Evolutionary conservation across 2,113 vertebrate species (phyloP).

Genomic region (Oryzias melastigma): DNA sequence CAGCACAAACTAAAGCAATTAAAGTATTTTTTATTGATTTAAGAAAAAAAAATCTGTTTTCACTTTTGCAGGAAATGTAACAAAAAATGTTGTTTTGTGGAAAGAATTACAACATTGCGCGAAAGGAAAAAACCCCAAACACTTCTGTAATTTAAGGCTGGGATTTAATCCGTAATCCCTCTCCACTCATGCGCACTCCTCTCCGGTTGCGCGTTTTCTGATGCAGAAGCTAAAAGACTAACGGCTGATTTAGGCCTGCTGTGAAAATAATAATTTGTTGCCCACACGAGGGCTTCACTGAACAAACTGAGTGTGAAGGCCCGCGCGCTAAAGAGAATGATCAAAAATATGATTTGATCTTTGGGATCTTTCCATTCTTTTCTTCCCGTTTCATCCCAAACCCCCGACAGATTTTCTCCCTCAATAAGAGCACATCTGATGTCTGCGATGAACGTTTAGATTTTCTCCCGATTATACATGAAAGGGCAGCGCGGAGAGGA

Average conservation of each 20-base stretch:
- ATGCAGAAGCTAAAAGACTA: slow-evolving; percentile 29
- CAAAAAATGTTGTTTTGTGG: no score
- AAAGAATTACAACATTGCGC: no score
- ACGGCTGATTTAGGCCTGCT: slow-evolving; percentile 34
- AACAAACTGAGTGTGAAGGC: slow-evolving; percentile 11
- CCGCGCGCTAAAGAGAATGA: slow-evolving; percentile 10
- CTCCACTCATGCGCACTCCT: slow-evolving; percentile 33
- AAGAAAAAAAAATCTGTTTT: no score
- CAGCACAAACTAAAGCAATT: no score
- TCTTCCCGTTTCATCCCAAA: slow-evolving; percentile 20
- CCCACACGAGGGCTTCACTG: background rate
- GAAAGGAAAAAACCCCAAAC: slow-evolving; percentile 17
- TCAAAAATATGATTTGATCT: slow-evolving; percentile 32
- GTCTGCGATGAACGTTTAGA: slow-evolving; percentile 62
- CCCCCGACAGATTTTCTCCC: slow-evolving; percentile 39
- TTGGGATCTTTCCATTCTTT: slow-evolving; percentile 22
- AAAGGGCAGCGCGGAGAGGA: slow-evolving; percentile 46
- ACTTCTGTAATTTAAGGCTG: slow-evolving; percentile 41
- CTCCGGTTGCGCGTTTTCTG: slow-evolving; percentile 53
- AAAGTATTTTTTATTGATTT: no score
- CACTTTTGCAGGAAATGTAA: no score
- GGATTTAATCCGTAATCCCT: slow-evolving; percentile 38
- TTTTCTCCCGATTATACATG: slow-evolving; percentile 59
- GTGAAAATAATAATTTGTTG: slow-evolving; percentile 51
- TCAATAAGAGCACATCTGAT: slow-evolving; percentile 47